These are phyloP conservation scores for Nephila pilipes DNA, from an alignment of 1,140 invertebrate species.

Conservation along the genomic window DNA sequence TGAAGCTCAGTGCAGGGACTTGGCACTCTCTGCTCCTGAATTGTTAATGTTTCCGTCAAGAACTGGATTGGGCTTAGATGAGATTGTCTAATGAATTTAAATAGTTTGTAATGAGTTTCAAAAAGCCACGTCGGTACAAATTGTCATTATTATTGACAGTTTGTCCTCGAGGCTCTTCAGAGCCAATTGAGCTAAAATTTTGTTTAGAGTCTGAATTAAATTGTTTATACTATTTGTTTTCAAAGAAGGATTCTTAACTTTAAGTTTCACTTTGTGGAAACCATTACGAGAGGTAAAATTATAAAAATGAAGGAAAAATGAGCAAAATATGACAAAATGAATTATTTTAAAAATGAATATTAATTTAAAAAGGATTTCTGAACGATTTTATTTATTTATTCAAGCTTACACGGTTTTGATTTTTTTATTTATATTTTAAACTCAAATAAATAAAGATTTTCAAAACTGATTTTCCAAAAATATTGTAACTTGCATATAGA, in stretches of 20 bases:
- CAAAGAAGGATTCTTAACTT: too few relatives aligned
- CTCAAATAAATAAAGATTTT: too few relatives aligned
- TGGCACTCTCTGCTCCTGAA: not conserved
- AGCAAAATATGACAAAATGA: too few relatives aligned
- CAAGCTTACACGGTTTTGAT: too few relatives aligned
- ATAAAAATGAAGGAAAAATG: not conserved
- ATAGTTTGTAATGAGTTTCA: not conserved
- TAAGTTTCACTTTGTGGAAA: too few relatives aligned
- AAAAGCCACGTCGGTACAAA: not conserved
- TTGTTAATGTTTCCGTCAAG: constrained; percentile 23
- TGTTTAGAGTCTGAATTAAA: not conserved
- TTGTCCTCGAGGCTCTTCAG: not conserved
- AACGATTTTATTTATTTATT: too few relatives aligned
- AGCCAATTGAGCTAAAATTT: not conserved
- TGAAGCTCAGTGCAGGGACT: not conserved
- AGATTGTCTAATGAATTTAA: constrained; percentile 22
- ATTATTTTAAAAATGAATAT: too few relatives aligned
- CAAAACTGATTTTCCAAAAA: too few relatives aligned
- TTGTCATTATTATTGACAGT: not conserved
- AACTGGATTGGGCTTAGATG: not conserved
- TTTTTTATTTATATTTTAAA: too few relatives aligned
- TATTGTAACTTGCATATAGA: too few relatives aligned
- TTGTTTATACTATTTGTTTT: not conserved
- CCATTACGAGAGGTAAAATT: not conserved
- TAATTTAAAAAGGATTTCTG: too few relatives aligned